These are phyloP conservation scores for Sturmia bella DNA, from an alignment of 2,888 invertebrate genomes.

Conservation along the genomic window DNA sequence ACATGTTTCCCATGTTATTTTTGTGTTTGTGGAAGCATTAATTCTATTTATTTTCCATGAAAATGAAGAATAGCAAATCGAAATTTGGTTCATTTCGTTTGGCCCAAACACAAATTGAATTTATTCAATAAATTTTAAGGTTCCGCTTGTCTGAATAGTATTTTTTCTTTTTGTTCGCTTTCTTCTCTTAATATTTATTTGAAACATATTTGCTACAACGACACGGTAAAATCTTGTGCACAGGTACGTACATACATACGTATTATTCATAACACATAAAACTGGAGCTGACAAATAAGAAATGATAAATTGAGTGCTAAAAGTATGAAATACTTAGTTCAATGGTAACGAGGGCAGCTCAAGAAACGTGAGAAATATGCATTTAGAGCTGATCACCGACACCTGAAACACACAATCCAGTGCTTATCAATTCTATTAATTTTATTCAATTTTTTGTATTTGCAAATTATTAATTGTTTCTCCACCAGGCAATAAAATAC, in stretches of 20 bases:
- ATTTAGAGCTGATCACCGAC: too few relatives aligned
- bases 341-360: too few relatives aligned
- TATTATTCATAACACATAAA: background rate
- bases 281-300: too few relatives aligned
- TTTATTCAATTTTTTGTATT: too few relatives aligned
- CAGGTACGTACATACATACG: too few relatives aligned
- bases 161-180: constrained; percentile 13
- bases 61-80: background rate
- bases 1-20: constrained; percentile 44
- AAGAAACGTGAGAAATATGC: too few relatives aligned
- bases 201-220: background rate
- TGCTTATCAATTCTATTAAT: too few relatives aligned
- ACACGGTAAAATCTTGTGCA: background rate
- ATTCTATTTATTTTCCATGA: constrained; percentile 42
- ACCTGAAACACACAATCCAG: too few relatives aligned
- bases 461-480: too few relatives aligned
- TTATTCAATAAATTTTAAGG: constrained; percentile 44
- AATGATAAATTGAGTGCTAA: too few relatives aligned
- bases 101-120: constrained; percentile 58
- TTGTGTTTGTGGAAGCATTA: constrained; percentile 33
- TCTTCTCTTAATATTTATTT: background rate
- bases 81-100: constrained; percentile 14
- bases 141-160: constrained; percentile 28
- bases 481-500: too few relatives aligned
- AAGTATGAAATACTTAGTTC: too few relatives aligned